Evolutionary conservation across 2,113 vertebrate genomes (phyloP).

Genomic region (Bubalus kerabau): DNA sequence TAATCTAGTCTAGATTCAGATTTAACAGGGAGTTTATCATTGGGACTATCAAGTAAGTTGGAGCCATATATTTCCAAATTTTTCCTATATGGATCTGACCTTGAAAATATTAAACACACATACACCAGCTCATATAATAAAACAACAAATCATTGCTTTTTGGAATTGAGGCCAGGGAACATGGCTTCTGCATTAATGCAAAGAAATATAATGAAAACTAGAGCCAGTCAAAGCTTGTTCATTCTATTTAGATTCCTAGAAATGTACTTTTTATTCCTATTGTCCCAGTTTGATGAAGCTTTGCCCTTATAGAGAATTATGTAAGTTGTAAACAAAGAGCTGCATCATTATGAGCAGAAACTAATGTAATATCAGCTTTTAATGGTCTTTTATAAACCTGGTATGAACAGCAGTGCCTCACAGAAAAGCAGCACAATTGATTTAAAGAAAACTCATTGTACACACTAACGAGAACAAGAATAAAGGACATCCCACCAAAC

Average conservation of each 20-base stretch:
- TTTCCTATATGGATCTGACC: background rate
- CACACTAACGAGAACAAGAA: slow-evolving; percentile 40
- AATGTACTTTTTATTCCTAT: slow-evolving; percentile 60
- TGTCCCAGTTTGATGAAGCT: slow-evolving; percentile 57
- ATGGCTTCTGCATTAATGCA: slow-evolving; percentile 4
- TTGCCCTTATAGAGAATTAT: slow-evolving; percentile 53
- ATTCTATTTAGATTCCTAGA: slow-evolving; percentile 45
- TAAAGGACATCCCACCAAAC: slow-evolving; percentile 55
- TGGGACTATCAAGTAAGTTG: background rate
- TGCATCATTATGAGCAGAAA: slow-evolving; percentile 56
- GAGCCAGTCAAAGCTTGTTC: background rate
- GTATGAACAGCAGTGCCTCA: slow-evolving; percentile 35
- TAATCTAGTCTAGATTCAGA: background rate
- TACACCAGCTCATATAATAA: background rate
- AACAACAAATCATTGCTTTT: background rate
- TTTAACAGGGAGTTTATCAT: background rate
- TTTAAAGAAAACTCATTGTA: slow-evolving; percentile 59
- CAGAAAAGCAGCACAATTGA: slow-evolving; percentile 58
- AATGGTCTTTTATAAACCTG: slow-evolving; percentile 59
- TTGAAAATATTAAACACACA: background rate
- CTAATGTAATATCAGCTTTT: slow-evolving; percentile 47
- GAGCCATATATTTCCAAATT: background rate
- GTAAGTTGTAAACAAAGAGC: slow-evolving; percentile 63
- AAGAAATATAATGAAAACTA: slow-evolving; percentile 56
- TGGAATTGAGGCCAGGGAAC: background rate